A percentile compares a stretch with the other conserved stretches of the same genome.
phyloP scores from a whole-genome alignment of 2,797 vertebrate species.

The Morelia viridis region DNA sequence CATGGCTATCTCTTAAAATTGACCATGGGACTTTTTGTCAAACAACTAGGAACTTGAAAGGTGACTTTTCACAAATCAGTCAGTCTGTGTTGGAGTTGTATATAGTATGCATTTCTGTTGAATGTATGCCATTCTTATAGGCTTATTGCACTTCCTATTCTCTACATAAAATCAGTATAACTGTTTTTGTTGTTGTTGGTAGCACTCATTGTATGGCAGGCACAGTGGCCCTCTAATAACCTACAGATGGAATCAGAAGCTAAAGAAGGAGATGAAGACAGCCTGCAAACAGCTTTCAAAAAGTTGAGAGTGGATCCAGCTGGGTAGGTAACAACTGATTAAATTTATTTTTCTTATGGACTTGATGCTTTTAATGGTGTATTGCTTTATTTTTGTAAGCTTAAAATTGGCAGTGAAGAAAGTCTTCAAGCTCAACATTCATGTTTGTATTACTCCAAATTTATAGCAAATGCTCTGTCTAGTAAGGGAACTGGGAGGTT shows the following conservation, averaged over 20 bases:
- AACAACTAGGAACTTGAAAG: not conserved
- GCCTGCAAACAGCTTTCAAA: slow-evolving; percentile 87
- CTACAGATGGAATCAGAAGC: slow-evolving; percentile 79
- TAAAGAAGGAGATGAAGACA: slow-evolving; percentile 84
- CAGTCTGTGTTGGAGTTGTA: accelerated
- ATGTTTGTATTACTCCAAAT: not conserved
- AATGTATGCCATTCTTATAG: accelerated
- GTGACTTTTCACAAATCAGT: not conserved
- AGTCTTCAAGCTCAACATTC: not conserved
- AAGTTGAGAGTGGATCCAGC: slow-evolving; percentile 84
- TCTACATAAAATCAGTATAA: accelerated
- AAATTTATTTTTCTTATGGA: not conserved
- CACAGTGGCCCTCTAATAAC: slow-evolving; percentile 54
- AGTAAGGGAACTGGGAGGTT: not conserved
- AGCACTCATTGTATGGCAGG: slow-evolving; percentile 22
- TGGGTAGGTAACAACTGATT: slow-evolving; percentile 67
- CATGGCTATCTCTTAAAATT: not conserved
- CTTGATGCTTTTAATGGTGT: not conserved
- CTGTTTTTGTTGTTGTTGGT: slow-evolving; percentile 15
- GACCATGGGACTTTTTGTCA: not conserved
- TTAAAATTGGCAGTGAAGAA: not conserved
- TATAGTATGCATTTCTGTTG: not conserved
- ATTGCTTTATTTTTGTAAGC: not conserved
- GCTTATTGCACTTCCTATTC: not conserved
- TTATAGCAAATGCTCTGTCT: not conserved